Conservation (phyloP, 2,888 invertebrate genomes). For the Bellardia pandia region DNA sequence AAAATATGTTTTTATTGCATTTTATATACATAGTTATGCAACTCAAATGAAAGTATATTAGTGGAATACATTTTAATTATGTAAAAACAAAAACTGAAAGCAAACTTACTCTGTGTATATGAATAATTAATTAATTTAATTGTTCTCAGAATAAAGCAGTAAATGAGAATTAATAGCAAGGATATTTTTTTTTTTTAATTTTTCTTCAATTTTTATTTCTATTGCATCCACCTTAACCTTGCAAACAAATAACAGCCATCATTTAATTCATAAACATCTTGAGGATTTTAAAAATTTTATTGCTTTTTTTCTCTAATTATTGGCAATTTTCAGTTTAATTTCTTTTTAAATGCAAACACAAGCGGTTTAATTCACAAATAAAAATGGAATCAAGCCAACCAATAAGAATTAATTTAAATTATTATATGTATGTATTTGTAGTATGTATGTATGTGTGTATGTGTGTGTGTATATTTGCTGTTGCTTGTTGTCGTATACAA, state of each 20-base stretch:
- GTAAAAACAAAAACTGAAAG: not conserved
- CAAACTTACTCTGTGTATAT: constrained; percentile 1
- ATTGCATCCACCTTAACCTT: not conserved
- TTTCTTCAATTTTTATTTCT: not conserved
- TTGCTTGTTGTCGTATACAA: constrained; percentile 10
- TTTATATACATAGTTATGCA: constrained; percentile 48
- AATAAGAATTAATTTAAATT: constrained; percentile 48
- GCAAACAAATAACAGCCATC: not conserved
- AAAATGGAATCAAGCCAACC: constrained; percentile 34
- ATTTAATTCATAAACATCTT: not conserved
- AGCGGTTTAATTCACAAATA: constrained; percentile 2
- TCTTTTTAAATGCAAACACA: constrained; percentile 11
- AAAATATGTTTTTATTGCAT: constrained; percentile 66
- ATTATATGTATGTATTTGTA: constrained; percentile 14
- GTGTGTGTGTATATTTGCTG: not conserved
- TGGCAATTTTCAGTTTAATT: constrained; percentile 9
- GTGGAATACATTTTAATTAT: constrained; percentile 46
- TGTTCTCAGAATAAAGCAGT: constrained; percentile 1
- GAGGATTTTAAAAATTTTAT: not conserved
- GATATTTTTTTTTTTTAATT: not conserved
- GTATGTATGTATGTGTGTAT: not conserved
- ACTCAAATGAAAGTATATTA: constrained; percentile 65
- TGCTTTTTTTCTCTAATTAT: constrained; percentile 12
- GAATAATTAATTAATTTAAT: constrained; percentile 51
- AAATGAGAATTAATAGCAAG: constrained; percentile 19